Conservation (phyloP, 1,140 invertebrate species). For the Mesaphorura yosii region DNA sequence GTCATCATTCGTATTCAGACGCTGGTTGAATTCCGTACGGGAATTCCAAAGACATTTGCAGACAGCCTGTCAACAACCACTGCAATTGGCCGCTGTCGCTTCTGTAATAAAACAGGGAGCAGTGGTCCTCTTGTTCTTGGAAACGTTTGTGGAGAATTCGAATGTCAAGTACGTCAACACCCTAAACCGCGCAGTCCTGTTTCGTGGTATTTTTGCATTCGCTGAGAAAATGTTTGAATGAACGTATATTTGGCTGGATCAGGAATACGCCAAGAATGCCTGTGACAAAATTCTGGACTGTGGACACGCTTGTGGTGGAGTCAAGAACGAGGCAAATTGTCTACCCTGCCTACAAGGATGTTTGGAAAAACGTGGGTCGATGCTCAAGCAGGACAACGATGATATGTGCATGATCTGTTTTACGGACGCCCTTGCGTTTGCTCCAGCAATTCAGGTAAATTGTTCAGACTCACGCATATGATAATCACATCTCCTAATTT, state of each 20-base stretch:
- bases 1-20: slow-evolving; percentile 44
- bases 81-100: slow-evolving; percentile 67
- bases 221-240: neutral
- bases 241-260: slow-evolving; percentile 16
- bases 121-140: slow-evolving; percentile 77
- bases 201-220: neutral
- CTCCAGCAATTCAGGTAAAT: slow-evolving; percentile 76
- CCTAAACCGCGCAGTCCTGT: neutral
- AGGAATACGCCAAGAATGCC: slow-evolving; percentile 72
- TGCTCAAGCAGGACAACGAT: slow-evolving; percentile 82
- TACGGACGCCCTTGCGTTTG: slow-evolving; percentile 84
- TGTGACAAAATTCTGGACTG: slow-evolving; percentile 72
- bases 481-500: neutral
- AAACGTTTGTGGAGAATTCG: slow-evolving; percentile 83
- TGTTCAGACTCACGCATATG: neutral
- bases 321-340: slow-evolving; percentile 66
- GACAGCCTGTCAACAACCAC: slow-evolving; percentile 33
- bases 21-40: slow-evolving; percentile 83
- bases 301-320: slow-evolving; percentile 86
- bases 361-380: slow-evolving; percentile 33
- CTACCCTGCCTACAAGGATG: slow-evolving; percentile 71
- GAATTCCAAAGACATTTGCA: slow-evolving; percentile 40
- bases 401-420: slow-evolving; percentile 99
- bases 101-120: slow-evolving; percentile 75
- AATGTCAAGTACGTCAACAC: slow-evolving; percentile 60